phyloP scores from a whole-genome alignment of 1,140 invertebrate species.

The Lethocerus indicus region DNA sequence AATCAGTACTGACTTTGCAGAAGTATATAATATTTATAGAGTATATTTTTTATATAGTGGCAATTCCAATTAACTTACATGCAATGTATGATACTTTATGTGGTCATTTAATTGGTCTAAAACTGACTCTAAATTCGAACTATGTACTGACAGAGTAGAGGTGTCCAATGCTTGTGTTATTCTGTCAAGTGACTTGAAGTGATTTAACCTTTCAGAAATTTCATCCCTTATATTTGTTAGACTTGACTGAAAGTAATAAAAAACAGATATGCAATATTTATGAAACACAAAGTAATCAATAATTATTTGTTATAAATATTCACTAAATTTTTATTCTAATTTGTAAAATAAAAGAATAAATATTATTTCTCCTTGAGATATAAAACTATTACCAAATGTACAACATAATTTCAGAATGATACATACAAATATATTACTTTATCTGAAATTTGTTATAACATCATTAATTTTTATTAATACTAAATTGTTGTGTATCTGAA shows the following conservation, averaged over 20 bases:
- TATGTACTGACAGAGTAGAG: slow-evolving; percentile 60
- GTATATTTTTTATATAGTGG: neutral
- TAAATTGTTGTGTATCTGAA: slow-evolving; percentile 49
- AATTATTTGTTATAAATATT: no score
- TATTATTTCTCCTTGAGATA: neutral
- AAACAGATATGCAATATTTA: no score
- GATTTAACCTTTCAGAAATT: slow-evolving; percentile 61
- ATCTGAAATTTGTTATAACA: slow-evolving; percentile 61
- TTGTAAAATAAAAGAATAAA: no score
- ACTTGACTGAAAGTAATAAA: slow-evolving; percentile 39
- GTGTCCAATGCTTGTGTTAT: slow-evolving; percentile 63
- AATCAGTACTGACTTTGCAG: neutral
- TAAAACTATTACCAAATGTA: neutral
- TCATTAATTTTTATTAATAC: slow-evolving; percentile 58
- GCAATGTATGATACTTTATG: slow-evolving; percentile 63
- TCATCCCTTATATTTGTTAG: slow-evolving; percentile 60
- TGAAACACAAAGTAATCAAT: no score
- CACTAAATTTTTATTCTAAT: no score
- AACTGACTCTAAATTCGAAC: slow-evolving; percentile 63
- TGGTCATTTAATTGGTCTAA: slow-evolving; percentile 75
- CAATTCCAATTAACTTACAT: slow-evolving; percentile 39
- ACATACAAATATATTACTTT: no score
- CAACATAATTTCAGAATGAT: no score
- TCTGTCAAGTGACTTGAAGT: slow-evolving; percentile 71
- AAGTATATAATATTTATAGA: neutral